Conservation (phyloP, 2,797 vertebrate species). For the Ceryle rudis region DNA sequence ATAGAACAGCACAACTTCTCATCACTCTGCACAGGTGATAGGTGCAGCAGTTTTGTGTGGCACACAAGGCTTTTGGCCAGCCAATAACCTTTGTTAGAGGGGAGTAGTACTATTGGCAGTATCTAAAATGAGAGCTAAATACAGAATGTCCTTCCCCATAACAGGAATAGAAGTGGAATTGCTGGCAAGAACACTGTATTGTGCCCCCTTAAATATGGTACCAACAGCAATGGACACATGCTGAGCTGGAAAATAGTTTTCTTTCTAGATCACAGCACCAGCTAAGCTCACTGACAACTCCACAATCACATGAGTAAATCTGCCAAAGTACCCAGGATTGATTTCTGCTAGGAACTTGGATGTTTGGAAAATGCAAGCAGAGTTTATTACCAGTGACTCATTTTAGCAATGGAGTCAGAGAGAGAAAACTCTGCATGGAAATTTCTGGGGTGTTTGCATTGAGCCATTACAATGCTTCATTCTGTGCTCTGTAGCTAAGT, state of each 20-base stretch:
- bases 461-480: background rate
- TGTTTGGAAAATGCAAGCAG: conserved; percentile 4
- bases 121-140: conserved; percentile 69
- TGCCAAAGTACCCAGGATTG: conserved; percentile 30
- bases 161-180: conserved; percentile 78
- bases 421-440: background rate
- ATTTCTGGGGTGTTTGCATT: background rate
- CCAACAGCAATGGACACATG: conserved; percentile 54
- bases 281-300: conserved; percentile 43
- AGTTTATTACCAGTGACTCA: background rate
- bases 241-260: conserved; percentile 80
- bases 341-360: conserved; percentile 9
- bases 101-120: background rate
- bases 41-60: background rate
- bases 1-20: background rate
- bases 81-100: conserved; percentile 39
- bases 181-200: conserved; percentile 66
- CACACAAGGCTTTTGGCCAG: background rate
- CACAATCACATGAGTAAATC: conserved; percentile 44
- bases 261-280: conserved; percentile 74
- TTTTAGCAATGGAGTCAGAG: conserved; percentile 44
- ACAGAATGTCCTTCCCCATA: conserved; percentile 73
- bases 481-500: background rate
- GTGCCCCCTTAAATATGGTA: conserved; percentile 69
- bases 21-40: background rate